Base-by-base conservation (phyloP, 2,888 invertebrate genomes). In the Luperina testacea region DNA sequence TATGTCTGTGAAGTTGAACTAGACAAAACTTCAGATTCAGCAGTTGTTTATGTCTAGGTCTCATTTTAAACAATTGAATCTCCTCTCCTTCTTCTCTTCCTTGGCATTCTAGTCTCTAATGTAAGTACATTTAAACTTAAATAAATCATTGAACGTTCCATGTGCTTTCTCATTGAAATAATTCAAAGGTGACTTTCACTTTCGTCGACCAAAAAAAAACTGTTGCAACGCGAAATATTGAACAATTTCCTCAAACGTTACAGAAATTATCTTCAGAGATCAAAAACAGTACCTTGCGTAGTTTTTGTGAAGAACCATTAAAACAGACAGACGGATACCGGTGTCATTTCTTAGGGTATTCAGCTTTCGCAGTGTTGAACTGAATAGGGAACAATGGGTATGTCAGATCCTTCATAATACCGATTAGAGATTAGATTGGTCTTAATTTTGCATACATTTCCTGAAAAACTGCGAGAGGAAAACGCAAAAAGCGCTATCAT, bases 381-480 rank as follows among this genome's bases (percentile, higher is more conserved):
- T 63, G 70, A 77, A 53, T 51, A 24, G 42, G 17, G n/a, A 74
- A 87, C 87, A 87, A 87, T 84, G 77, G 70, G 11, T 15, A 42
- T 59, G 78, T 72, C 82, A 63, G 87, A 84, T 84, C 45, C 76
- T 72, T 84, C 84, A 86, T 85, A 85, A 83, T 78, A 86, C 65
- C 20, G 73, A 87, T 83, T 11, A 0, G 0, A 72, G 84, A 86
- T 87, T 61, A 78, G 72, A 87, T 84, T 67, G 13, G 24, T 45
- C 57, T 71, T 45, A 59, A 80, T 77, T 72, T n/a, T 63, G 75
- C 63, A 73, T 72, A 48, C 38, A 45, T 74, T 73, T n/a, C 7
- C 27, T n/a, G 27, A 67, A 74, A 73, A 78, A 38, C 13, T 38
- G 3, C 0, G 6, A 8, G 8, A 48, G 17, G 32, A 48, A 42